A percentile compares a stretch with the other conserved stretches of the same genome.
These are phyloP conservation scores for Sceliomorpha sp. DNA, from an alignment of 2,888 invertebrate genomes.

Conservation along the genomic window DNA sequence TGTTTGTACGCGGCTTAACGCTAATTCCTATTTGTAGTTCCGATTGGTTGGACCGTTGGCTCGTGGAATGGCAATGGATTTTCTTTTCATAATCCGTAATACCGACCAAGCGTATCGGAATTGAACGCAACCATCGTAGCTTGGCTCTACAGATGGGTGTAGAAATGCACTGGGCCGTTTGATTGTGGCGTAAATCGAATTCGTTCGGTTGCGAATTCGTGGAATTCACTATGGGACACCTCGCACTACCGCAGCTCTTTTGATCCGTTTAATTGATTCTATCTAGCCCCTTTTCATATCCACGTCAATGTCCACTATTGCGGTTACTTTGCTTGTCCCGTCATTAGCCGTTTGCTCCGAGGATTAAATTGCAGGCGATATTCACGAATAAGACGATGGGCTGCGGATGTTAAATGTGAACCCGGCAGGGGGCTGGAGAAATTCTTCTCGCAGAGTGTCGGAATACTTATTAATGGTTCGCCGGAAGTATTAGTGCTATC, in stretches of 20 bases:
- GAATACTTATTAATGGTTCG: too few species aligned
- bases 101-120: constrained; percentile 54
- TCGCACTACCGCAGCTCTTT: constrained; percentile 58
- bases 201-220: constrained; percentile 55
- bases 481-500: too few species aligned
- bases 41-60: constrained; percentile 68
- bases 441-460: too few species aligned
- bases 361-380: constrained; percentile 12
- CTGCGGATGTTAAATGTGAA: constrained; percentile 17
- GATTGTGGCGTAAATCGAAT: constrained; percentile 61
- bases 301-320: constrained; percentile 32
- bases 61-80: constrained; percentile 66
- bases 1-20: constrained; percentile 76
- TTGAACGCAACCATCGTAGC: constrained; percentile 43
- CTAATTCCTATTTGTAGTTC: constrained; percentile 77
- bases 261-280: constrained; percentile 63
- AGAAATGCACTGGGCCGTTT: constrained; percentile 56
- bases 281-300: constrained; percentile 42
- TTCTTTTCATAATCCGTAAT: constrained; percentile 71
- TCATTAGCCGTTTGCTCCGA: constrained; percentile 17
- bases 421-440: too few species aligned
- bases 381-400: constrained; percentile 24
- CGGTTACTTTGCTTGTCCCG: constrained; percentile 34
- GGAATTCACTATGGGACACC: constrained; percentile 57
- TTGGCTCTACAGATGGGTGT: constrained; percentile 52